Evolutionary conservation across 1,140 invertebrate species (phyloP).

Genomic region (Meteorus sp.): DNA sequence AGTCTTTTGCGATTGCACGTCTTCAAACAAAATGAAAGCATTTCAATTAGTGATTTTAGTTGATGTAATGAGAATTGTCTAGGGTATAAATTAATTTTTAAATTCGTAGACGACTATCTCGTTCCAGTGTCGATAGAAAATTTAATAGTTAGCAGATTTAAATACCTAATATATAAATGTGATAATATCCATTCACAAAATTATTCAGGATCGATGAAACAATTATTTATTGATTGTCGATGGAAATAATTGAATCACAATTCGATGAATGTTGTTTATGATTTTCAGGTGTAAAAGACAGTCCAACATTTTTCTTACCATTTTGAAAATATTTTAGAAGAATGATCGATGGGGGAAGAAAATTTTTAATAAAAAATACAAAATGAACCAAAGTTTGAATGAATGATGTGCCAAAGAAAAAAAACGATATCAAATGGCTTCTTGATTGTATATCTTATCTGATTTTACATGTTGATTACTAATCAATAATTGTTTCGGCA

Average conservation of each 20-base stretch:
- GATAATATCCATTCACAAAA: background rate
- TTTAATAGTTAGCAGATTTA: background rate
- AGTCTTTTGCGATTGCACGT: too few relatives aligned
- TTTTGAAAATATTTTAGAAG: conserved; percentile 46
- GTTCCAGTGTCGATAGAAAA: too few relatives aligned
- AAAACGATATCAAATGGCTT: background rate
- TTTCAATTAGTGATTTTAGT: background rate
- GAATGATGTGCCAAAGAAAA: too few relatives aligned
- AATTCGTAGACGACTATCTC: too few relatives aligned
- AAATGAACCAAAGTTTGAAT: too few relatives aligned
- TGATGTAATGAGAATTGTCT: too few relatives aligned
- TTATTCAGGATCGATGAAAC: background rate
- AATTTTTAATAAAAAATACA: too few relatives aligned
- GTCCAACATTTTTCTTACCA: conserved; percentile 21
- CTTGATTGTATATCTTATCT: background rate
- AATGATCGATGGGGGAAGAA: background rate
- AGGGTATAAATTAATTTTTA: too few relatives aligned
- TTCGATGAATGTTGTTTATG: background rate
- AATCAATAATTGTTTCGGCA: background rate
- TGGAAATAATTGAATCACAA: too few relatives aligned
- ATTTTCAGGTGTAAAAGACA: background rate
- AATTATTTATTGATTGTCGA: too few relatives aligned
- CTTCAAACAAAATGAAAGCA: conserved; percentile 4
- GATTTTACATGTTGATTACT: background rate
- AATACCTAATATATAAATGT: background rate